Base-by-base conservation (phyloP, 2,888 invertebrate species). In the Yponomeuta evonymella region DNA sequence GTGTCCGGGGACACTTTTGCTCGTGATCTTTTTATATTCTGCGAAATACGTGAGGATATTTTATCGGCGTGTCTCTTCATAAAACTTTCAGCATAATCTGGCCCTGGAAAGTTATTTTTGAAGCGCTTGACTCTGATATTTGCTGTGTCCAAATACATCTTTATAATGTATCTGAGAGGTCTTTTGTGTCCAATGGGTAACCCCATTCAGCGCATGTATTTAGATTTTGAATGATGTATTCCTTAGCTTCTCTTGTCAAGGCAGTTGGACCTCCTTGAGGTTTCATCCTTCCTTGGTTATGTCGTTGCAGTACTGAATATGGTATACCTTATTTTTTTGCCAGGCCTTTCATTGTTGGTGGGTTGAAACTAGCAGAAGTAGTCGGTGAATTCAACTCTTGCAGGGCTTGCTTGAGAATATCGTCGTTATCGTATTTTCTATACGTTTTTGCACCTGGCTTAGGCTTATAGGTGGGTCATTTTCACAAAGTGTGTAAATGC, bases 1-100 rank as follows among this genome's bases (percentile, higher is more conserved):
- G 0, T 23, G 23, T 23, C 23, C 23, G 23, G 23, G 23, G 23
- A 23, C 23, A 23, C 23, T 23, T 23, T 23, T 23, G 23, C 23
- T 23, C 23, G 23, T 23, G 23, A 23, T 30, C 75, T 71, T 70
- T 78, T 78, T 48, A 79, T 77, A 66, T 79, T 80, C 74, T 77
- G 73, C 67, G 74, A 75, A 58, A 75, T 51, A 70, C 76, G 72
- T 63, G 72, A 70, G 4, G 76, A 74, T 68, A 78, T 76, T 43
- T 71, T 64, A 72, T 74, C 71, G 67, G 70, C 74, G 62, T 79
- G 75, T 48, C 79, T 72, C 70, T 72, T 69, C 65, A 79, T 68
- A 73, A 79, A 77, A 30, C 72, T 51, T 6, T 69, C 23, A 2
- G 73, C 72, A 70, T 74, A 79, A 71, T 78, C 76, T n/a, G 71